Base-by-base conservation (phyloP, 2,888 invertebrate genomes). In the Opisthograptis luteolata region DNA sequence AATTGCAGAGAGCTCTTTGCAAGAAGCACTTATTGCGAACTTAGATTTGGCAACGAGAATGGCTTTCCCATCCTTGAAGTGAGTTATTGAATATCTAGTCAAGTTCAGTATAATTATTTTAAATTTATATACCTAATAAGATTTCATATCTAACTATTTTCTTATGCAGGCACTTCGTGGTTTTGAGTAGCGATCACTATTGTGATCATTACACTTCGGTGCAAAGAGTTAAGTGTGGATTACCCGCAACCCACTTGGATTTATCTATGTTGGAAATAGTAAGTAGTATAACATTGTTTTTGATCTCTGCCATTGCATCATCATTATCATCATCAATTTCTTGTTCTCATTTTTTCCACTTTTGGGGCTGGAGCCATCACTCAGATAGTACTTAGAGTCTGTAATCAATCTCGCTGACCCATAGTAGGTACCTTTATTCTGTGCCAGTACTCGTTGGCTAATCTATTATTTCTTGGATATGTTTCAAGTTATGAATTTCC, bases 161-260 rank as follows among this genome's bases (percentile, higher is more conserved):
- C n/a, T n/a, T n/a, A n/a, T n/a, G n/a, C 39, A 50, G 50, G 10
- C 9, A 17, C 6, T 50, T 50, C 28, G 7, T 50, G 8, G 19
- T 49, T 1, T 13, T 51, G 12, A 45, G 20, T 13, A 17, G 24
- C 4, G 24, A 15, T 4, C 1, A 20, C 5, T 3, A 27, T 10
- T 8, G 13, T 17, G 46, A 30, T 19, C 6, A 31, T 24, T n/a
- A 30, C n/a, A 30, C 24, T 3, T 34, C 27, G n/a, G 7, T 40
- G 12, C 28, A 47, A 3, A 32, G 43, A 37, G 10, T 5, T n/a
- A 43, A 35, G 8, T 22, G 7, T 13, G 46, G 44, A 22, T 42
- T 53, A 8, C 47, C 52, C 2, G 20, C 39, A 19, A 47, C 46
- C 6, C 25, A 24, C n/a, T 13, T 53, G 28, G 43, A 47, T 35